Evolutionary conservation across 2,797 vertebrate species (phyloP).

Genomic region (Channallabes apus): DNA sequence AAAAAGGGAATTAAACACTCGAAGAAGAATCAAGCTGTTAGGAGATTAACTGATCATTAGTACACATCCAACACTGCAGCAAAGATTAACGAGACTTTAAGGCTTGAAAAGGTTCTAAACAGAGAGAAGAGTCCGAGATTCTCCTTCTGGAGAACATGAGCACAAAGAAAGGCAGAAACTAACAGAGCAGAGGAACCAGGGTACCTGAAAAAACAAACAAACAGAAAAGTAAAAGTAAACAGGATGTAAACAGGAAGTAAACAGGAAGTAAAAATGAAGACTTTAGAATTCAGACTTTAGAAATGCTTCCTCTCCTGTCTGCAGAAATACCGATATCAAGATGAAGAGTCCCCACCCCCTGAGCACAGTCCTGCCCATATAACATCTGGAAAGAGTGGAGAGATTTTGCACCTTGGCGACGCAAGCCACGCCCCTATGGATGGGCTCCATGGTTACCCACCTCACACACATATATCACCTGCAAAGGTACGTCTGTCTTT

Average conservation of each 20-base stretch:
- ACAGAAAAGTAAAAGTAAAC: not conserved
- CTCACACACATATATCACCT: slow-evolving; percentile 58
- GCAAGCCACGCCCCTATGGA: slow-evolving; percentile 51
- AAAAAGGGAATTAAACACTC: not conserved
- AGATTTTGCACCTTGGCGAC: slow-evolving; percentile 68
- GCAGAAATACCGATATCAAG: slow-evolving; percentile 90
- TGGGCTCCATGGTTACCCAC: slow-evolving; percentile 50
- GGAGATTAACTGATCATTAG: not conserved
- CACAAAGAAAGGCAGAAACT: not conserved
- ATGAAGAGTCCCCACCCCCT: slow-evolving; percentile 87
- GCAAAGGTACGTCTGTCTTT: slow-evolving; percentile 49
- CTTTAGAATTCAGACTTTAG: not conserved
- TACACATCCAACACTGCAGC: not conserved
- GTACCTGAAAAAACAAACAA: not conserved
- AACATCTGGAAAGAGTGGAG: slow-evolving; percentile 81
- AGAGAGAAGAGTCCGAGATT: not conserved
- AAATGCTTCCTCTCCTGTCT: slow-evolving; percentile 33
- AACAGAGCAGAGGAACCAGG: not conserved
- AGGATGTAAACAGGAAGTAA: not conserved
- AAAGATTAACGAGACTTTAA: not conserved
- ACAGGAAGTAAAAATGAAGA: too few relatives aligned
- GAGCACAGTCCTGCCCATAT: slow-evolving; percentile 88
- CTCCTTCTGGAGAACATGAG: not conserved
- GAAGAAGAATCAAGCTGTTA: not conserved
- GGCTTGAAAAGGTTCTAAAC: not conserved